These are phyloP conservation scores for Hymenopus coronatus DNA, from an alignment of 2,888 invertebrate genomes.

Conservation along the genomic window DNA sequence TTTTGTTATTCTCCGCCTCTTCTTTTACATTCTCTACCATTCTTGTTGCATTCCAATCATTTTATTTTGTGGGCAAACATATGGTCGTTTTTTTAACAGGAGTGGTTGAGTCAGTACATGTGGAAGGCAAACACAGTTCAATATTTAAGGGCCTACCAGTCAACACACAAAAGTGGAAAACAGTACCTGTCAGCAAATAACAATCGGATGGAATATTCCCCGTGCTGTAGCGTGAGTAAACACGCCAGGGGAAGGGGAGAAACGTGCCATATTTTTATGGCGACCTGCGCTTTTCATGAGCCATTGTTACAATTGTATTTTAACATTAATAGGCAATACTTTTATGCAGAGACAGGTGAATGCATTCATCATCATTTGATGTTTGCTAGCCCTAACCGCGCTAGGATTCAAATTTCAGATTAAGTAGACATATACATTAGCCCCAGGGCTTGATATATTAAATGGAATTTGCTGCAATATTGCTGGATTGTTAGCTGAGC, in stretches of 20 bases:
- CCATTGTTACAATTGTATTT: slow-evolving; percentile 19
- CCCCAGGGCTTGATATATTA: neutral
- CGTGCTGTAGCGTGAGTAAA: neutral
- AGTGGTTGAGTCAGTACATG: slow-evolving; percentile 1
- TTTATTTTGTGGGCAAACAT: slow-evolving; percentile 21
- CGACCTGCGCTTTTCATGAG: slow-evolving; percentile 1
- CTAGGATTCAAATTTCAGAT: neutral
- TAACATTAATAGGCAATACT: slow-evolving; percentile 20
- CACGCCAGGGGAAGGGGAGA: neutral
- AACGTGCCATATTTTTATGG: slow-evolving; percentile 7
- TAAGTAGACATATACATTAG: neutral
- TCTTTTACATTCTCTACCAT: slow-evolving; percentile 3
- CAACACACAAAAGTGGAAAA: slow-evolving; percentile 24
- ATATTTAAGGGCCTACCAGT: slow-evolving; percentile 26
- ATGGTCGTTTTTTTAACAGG: neutral
- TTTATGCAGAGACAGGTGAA: slow-evolving; percentile 4
- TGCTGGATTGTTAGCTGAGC: neutral
- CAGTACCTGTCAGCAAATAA: slow-evolving; percentile 18
- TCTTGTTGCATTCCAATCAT: slow-evolving; percentile 25
- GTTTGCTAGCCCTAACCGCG: neutral
- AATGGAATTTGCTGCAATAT: neutral
- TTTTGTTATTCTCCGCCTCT: neutral
- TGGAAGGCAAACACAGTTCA: slow-evolving; percentile 23
- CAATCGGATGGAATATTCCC: slow-evolving; percentile 21
- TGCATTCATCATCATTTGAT: neutral